These are phyloP conservation scores for Ochotona curzoniae DNA, from an alignment of 2,113 vertebrate genomes.

Conservation along the genomic window DNA sequence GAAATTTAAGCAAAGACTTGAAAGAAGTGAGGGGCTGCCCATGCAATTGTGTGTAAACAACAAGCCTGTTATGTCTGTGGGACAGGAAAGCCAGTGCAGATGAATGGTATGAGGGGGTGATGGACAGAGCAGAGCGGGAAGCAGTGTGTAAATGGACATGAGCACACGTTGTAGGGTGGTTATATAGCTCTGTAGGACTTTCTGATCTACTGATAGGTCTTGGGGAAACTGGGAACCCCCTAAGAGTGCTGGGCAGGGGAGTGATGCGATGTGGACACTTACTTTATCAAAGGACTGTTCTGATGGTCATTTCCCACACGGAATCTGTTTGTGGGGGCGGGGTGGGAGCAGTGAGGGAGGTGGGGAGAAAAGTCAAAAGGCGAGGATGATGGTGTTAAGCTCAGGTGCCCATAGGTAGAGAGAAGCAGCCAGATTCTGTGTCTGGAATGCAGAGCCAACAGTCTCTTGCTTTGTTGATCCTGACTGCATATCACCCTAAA, in stretches of 20 bases:
- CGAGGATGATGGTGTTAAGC: not conserved
- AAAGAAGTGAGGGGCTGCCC: too few species aligned
- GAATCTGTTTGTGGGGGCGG: not conserved
- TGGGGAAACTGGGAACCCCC: not conserved
- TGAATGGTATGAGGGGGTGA: not conserved
- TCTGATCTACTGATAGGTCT: not conserved
- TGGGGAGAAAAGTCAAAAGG: not conserved
- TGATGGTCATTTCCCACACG: not conserved
- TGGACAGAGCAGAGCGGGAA: not conserved
- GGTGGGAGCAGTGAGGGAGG: too few species aligned
- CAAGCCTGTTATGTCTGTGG: not conserved
- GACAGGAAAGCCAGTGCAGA: not conserved
- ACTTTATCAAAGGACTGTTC: not conserved
- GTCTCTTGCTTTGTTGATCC: not conserved
- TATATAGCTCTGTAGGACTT: not conserved
- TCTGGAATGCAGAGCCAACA: not conserved
- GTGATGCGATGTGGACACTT: not conserved
- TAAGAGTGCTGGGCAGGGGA: not conserved
- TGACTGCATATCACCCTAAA: not conserved
- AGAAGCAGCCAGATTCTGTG: not conserved
- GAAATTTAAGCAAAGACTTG: not conserved
- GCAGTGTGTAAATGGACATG: not conserved
- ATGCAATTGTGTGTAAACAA: not conserved
- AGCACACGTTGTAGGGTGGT: not conserved
- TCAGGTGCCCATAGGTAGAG: not conserved